Conservation (phyloP, 2,113 vertebrate genomes). For the Microtus richardsoni region DNA sequence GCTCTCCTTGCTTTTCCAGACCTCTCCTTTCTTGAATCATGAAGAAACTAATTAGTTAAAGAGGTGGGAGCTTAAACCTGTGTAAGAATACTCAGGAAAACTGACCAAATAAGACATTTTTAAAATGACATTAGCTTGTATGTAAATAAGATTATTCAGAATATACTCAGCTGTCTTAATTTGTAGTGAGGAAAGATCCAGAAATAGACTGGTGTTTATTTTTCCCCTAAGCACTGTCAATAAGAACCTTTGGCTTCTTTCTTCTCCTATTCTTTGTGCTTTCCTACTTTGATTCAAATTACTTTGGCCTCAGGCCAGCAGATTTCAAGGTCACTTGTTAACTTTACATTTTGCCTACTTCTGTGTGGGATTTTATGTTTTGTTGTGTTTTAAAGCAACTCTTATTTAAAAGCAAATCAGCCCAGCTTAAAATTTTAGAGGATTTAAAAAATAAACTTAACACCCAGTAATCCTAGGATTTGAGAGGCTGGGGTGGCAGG, state of each 20-base stretch:
- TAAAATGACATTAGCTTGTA: slow-evolving; percentile 1
- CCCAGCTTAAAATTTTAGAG: not conserved
- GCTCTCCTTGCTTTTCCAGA: not conserved
- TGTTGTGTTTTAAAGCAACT: not conserved
- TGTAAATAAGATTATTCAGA: slow-evolving; percentile 12
- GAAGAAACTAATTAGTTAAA: slow-evolving; percentile 5
- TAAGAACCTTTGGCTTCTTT: not conserved
- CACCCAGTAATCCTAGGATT: not conserved
- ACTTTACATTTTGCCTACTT: slow-evolving; percentile 29
- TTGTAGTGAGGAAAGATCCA: slow-evolving; percentile 9
- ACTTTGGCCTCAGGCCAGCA: not conserved
- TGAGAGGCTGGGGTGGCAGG: not conserved
- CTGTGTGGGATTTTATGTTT: not conserved
- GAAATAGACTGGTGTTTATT: slow-evolving; percentile 60
- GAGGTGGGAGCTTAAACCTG: not conserved
- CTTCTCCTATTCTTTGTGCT: not conserved
- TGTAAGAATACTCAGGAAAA: slow-evolving; percentile 27
- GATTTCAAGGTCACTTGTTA: not conserved
- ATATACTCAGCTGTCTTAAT: slow-evolving; percentile 24
- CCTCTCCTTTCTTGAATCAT: not conserved
- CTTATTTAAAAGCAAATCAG: slow-evolving; percentile 2
- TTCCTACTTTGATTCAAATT: not conserved
- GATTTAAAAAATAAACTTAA: slow-evolving; percentile 1
- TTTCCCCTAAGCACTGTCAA: not conserved
- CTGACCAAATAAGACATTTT: slow-evolving; percentile 9